Conservation (phyloP, 2,797 vertebrate species). For the Malacoraja senta region DNA sequence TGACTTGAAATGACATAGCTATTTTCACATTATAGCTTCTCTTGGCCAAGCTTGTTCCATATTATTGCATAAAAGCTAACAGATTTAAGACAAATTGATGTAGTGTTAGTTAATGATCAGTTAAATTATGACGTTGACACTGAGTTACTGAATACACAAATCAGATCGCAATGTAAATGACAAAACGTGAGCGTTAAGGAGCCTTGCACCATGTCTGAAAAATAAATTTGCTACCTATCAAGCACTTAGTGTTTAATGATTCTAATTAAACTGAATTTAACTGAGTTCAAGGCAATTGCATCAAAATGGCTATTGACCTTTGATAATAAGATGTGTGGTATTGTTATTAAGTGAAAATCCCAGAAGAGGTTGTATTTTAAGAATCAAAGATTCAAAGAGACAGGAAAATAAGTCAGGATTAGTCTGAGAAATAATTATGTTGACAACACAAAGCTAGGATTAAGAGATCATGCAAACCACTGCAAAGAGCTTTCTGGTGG, state of each 20-base stretch:
- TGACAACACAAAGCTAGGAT: constrained; percentile 31
- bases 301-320: constrained; percentile 16
- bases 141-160: neutral
- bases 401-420: constrained; percentile 12
- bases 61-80: neutral
- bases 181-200: neutral
- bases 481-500: neutral
- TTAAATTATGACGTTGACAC: neutral
- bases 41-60: neutral
- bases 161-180: neutral
- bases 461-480: constrained; percentile 24
- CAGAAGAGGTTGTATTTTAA: constrained; percentile 22
- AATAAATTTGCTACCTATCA: neutral
- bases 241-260: neutral
- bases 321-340: neutral
- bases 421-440: constrained; percentile 33
- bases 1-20: neutral
- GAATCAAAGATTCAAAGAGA: neutral
- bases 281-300: constrained; percentile 19
- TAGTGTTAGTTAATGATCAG: neutral
- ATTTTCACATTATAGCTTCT: neutral
- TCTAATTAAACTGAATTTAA: constrained; percentile 21
- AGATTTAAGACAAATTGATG: neutral
- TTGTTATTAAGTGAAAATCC: neutral
- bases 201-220: neutral